Base-by-base conservation (phyloP, 2,113 vertebrate genomes). In the Chionodraco myersi region DNA sequence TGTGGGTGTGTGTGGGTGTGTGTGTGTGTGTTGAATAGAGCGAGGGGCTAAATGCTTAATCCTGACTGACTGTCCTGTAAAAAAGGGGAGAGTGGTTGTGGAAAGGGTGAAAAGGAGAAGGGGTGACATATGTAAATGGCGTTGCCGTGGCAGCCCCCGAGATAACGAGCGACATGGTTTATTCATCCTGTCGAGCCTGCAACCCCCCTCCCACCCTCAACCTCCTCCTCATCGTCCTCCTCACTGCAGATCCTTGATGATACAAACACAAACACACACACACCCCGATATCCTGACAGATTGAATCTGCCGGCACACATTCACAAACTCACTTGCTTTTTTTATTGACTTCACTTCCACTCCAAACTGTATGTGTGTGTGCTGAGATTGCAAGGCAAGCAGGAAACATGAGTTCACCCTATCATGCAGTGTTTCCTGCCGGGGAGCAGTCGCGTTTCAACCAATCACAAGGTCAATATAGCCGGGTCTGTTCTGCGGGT, bases 381-480 rank as follows among this genome's bases (percentile, higher is more conserved):
- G 53, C 18, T 10, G 16, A 7, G 49, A 26, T 3, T 2, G 58
- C 41, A 3, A 16, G 59, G 61, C 1, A 15, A 44, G 41, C 1
- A 57, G 75, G 71, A 82, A 77, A 79, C 79, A 60, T 0, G 0
- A 68, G 41, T 79, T 77, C 73, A 72, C 60, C 82, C 81, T 5
- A 79, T 91, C 83, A 84, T 64, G 65, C 12, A 0, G 72, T 41
- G 67, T 84, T 89, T 88, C 84, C 82, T 64, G 82, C 91, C 57
- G 83, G 77, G 53, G 76, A 76, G 56, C 10, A 2, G 71, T 45
- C 52, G 3, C 36, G 7, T 77, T 79, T 84, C 75, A 16, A 90
- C 91, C 91, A 92, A 92, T 93, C 92, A 88, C 91, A 82, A 85
- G 89, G 88, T 89, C 91, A 86, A 86, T 78, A 70, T 44, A 34